These are phyloP conservation scores for Gymnobelideus leadbeateri DNA, from an alignment of 2,113 vertebrate species.

Conservation along the genomic window DNA sequence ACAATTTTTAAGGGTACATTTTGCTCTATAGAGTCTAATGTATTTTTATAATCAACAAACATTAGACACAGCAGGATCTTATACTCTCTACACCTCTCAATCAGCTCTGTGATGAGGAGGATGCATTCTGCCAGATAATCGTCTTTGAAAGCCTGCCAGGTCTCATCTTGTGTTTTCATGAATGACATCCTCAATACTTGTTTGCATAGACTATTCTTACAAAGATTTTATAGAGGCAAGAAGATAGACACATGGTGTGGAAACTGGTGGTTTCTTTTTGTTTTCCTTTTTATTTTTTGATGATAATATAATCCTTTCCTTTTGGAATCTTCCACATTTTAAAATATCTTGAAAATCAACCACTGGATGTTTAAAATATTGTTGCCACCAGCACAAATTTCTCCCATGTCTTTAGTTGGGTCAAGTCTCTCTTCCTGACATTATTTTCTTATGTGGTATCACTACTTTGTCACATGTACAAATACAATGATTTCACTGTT, in stretches of 20 bases:
- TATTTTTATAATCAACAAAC: slow-evolving; percentile 3
- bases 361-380: neutral
- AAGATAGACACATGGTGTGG: neutral
- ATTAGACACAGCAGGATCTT: slow-evolving; percentile 2
- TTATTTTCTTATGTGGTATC: neutral
- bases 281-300: neutral
- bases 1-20: neutral
- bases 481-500: neutral
- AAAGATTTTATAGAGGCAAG: neutral
- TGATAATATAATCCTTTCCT: neutral
- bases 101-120: neutral
- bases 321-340: neutral
- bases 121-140: neutral
- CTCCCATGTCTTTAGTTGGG: neutral
- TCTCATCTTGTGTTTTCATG: neutral
- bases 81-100: neutral
- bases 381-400: neutral
- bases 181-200: neutral
- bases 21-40: neutral
- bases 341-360: neutral
- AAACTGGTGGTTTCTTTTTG: neutral
- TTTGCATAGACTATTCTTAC: neutral
- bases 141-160: neutral
- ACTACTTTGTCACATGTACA: neutral
- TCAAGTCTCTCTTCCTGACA: neutral